Conservation (phyloP, 2,888 invertebrate genomes). For the Rhorus exstirpatorius region DNA sequence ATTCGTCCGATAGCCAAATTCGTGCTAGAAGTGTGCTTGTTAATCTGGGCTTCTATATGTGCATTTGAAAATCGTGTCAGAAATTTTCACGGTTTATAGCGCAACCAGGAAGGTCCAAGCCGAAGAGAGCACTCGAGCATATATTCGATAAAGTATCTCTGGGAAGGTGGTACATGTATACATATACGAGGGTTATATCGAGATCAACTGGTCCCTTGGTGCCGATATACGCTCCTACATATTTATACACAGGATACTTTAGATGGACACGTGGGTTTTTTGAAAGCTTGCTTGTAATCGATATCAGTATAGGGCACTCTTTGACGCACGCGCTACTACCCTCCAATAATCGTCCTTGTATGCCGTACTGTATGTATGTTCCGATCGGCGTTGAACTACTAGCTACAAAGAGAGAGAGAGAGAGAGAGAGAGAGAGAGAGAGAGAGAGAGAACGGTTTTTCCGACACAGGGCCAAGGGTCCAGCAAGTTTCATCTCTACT, state of each 20-base stretch:
- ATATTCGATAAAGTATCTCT: neutral
- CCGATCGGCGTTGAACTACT: constrained; percentile 1
- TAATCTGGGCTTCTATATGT: no score
- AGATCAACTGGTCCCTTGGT: constrained; percentile 48
- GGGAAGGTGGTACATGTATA: neutral
- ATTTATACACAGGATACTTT: constrained; percentile 19
- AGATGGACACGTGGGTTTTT: constrained; percentile 51
- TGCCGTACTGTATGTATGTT: neutral
- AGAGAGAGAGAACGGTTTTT: constrained; percentile 29
- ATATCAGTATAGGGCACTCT: constrained; percentile 44
- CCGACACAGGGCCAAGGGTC: constrained; percentile 16
- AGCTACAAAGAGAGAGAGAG: constrained; percentile 50
- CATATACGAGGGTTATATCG: constrained; percentile 36
- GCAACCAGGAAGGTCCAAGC: neutral
- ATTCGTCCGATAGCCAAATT: no score
- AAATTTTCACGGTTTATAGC: neutral
- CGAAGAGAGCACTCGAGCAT: neutral
- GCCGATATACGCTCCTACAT: constrained; percentile 6
- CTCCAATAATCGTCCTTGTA: constrained; percentile 31
- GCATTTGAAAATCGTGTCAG: neutral
- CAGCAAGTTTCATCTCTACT: constrained; percentile 35
- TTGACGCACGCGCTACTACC: constrained; percentile 64
- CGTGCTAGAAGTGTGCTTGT: no score
- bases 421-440: constrained; percentile 55
- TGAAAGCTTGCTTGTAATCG: constrained; percentile 59